Evolutionary conservation across 2,113 vertebrate genomes (phyloP), one percentile per base, ranked within the genome.

Genomic region (Paracanthobrama guichenoti): DNA sequence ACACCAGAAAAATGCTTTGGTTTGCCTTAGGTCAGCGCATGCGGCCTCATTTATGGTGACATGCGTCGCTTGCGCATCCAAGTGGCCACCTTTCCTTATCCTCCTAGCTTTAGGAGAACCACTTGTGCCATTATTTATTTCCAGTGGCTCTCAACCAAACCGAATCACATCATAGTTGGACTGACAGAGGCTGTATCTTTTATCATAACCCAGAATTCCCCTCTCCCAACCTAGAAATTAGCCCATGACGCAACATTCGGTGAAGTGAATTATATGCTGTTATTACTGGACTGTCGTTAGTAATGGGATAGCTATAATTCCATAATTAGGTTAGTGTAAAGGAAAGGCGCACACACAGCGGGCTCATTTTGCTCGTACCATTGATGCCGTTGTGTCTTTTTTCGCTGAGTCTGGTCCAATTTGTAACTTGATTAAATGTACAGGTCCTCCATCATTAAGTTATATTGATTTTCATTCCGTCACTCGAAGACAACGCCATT

Each of bases 401-500:
- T 88, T 35, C 5, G 84, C 87, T 84, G 86, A 87, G 78, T 82
- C 86, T 60, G 64, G 57, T 31, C 35, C 64, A 44, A 59, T 88
- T 78, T 77, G 73, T 84, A 82, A 88, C 57, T 89, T 90, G 91
- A 90, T 92, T 87, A 90, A 91, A 90, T 87, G 81, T 90, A 82
- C 87, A 89, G 85, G 82, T 77, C 57, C 44, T 11, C 44, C 78
- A 80, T 91, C 88, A 91, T 91, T 90, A 90, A 18, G 84, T 77
- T 79, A 22, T 84, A 91, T 92, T 88, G 91, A 92, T 92, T 91
- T 92, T 90, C 88, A 87, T 79, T 90, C 87, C 86, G 86, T 90
- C 85, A 88, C 85, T 79, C 71, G 59, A 73, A 71, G 24, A 13
- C 86, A 82, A n/a, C 48, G 28, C 81, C 66, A 81, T 71, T 50